Conservation (phyloP, 2,797 vertebrate species). For the Epinephelus malabaricus region DNA sequence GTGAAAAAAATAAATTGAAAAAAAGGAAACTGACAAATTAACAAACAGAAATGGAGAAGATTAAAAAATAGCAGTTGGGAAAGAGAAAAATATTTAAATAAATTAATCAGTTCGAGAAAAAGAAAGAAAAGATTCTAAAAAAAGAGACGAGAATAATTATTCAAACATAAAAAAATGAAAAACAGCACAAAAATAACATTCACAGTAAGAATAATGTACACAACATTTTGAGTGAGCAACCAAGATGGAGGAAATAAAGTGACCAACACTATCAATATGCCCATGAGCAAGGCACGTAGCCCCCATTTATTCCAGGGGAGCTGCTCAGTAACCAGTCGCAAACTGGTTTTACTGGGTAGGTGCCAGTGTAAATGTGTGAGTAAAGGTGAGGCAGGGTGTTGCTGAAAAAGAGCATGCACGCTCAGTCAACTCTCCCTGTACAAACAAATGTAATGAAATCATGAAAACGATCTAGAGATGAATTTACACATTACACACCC, state of each 20-base stretch:
- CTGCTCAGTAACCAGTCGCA: slow-evolving; percentile 6
- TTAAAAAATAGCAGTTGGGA: neutral
- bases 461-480: slow-evolving; percentile 7
- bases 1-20: neutral
- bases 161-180: neutral
- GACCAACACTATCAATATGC: slow-evolving; percentile 4
- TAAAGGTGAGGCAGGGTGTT: slow-evolving; percentile 3
- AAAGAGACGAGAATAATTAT: neutral
- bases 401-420: slow-evolving; percentile 45
- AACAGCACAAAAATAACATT: neutral
- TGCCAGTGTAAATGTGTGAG: neutral
- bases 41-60: neutral
- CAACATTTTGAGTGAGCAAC: slow-evolving; percentile 6
- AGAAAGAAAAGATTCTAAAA: too few relatives aligned
- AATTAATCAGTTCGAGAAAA: too few relatives aligned
- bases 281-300: slow-evolving; percentile 48
- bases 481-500: slow-evolving; percentile 35
- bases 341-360: slow-evolving; percentile 8
- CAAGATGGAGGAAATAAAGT: slow-evolving; percentile 6
- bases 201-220: slow-evolving; percentile 4
- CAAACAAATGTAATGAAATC: neutral
- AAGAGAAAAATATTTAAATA: neutral
- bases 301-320: slow-evolving; percentile 10
- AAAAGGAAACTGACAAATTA: neutral
- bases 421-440: slow-evolving; percentile 39